Evolutionary conservation across 2,113 vertebrate species (phyloP), one percentile per base, ranked within the genome.

Genomic region (Protobothrops flavoviridis): DNA sequence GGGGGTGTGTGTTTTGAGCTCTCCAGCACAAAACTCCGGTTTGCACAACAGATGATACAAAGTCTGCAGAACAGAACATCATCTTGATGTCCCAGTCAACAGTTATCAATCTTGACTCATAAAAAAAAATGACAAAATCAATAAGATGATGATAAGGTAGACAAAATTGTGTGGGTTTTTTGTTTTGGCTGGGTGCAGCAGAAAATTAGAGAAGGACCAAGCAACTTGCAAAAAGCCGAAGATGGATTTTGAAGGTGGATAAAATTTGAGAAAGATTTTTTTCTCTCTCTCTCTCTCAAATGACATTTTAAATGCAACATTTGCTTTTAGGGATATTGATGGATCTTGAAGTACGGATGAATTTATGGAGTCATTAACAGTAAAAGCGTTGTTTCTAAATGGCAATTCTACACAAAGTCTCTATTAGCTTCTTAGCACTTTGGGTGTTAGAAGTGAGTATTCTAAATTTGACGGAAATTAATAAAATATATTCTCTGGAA

Each of bases 61-160:
- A 89, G 45, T 87, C 53, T 57, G 52, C 85, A 50, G 92, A 95
- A 96, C 87, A 61, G 91, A 96, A 93, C 87, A 81, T 91, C 94
- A 95, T 94, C 94, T 94, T 94, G 88, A 96, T 93, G 43, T 96
- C 90, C 95, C 94, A 96, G 94, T 93, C 91, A 96, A 94, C 95
- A 93, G 92, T 96, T 96, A 96, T 97, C 96, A 96, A 96, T 96
- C 95, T 93, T 92, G 5, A 90, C 93, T 93, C 92, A 93, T 93
- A 92, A 96, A 95, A 74, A 39, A 81, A 91, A 96, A 95, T 93
- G 95, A 96, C 0, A 55, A 93, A 96, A 97, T 97, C 96, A 96
- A 97, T 97, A 96, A 94, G 95, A 93, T 94, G 96, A 95, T 96
- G 95, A 95, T 96, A 95, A 96, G 94, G 93, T 92, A 88, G 92